phyloP scores from a whole-genome alignment of 2,113 vertebrate species.

The Apodemus sylvaticus region DNA sequence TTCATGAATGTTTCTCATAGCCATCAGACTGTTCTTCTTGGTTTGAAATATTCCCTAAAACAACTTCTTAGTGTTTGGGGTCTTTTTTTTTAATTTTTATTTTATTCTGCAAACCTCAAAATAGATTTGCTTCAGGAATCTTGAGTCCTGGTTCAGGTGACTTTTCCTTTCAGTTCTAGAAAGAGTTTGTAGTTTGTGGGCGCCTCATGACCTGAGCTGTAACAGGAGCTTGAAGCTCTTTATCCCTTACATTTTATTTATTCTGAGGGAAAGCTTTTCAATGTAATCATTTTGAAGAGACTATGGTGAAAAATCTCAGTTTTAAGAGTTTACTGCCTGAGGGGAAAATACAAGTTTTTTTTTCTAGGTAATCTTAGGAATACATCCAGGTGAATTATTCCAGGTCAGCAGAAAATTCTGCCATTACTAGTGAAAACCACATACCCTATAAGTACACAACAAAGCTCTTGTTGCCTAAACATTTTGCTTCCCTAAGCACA shows the following conservation, averaged over 20 bases:
- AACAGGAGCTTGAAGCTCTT: not conserved
- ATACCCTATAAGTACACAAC: not conserved
- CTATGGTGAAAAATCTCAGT: not conserved
- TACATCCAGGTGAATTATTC: constrained; percentile 8
- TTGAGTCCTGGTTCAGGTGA: not conserved
- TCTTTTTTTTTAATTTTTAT: not conserved
- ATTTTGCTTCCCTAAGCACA: constrained; percentile 54
- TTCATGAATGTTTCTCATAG: not conserved
- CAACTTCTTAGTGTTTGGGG: not conserved
- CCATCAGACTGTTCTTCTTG: not conserved
- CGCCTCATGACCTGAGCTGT: not conserved
- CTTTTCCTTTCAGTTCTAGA: not conserved
- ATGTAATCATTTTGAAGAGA: not conserved
- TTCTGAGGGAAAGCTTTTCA: not conserved
- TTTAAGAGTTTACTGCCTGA: constrained; percentile 26
- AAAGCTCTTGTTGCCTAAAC: constrained; percentile 45
- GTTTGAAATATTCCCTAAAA: not conserved
- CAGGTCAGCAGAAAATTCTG: constrained; percentile 48
- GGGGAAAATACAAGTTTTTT: too few species aligned
- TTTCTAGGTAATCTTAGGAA: constrained; percentile 4
- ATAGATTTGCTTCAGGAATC: not conserved
- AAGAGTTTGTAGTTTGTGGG: not conserved
- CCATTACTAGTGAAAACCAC: constrained; percentile 24
- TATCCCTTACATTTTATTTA: not conserved
- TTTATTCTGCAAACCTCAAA: not conserved